Evolutionary conservation across 2,113 vertebrate genomes (phyloP).

Genomic region (Dasyurus viverrinus): DNA sequence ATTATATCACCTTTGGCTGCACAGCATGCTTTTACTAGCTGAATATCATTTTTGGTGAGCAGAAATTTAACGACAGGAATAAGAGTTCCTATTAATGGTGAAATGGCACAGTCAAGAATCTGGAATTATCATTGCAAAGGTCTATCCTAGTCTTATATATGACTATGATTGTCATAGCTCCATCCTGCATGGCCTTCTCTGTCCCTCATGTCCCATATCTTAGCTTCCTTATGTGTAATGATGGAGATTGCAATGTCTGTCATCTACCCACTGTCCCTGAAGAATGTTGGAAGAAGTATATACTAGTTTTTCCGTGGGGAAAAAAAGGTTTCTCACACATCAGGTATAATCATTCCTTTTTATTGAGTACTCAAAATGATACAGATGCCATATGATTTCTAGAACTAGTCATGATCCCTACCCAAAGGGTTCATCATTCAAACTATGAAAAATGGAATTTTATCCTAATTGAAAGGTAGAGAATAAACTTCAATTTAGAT

Average conservation of each 20-base stretch:
- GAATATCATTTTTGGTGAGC: background rate
- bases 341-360: constrained; percentile 9
- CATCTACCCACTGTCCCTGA: background rate
- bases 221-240: background rate
- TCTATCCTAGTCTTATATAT: background rate
- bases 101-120: background rate
- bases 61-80: background rate
- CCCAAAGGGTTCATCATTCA: constrained; percentile 58
- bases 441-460: constrained; percentile 53
- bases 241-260: background rate
- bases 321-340: constrained; percentile 36
- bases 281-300: background rate
- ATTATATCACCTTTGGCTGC: background rate
- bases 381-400: background rate
- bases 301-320: background rate
- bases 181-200: background rate
- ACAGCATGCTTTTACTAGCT: background rate
- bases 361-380: constrained; percentile 9
- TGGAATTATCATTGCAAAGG: background rate
- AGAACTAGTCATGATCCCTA: constrained; percentile 4
- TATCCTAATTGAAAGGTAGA: constrained; percentile 54
- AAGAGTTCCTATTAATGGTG: background rate
- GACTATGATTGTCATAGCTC: background rate
- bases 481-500: constrained; percentile 67
- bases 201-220: background rate